Conservation (phyloP, 2,888 invertebrate species). For the Ichneumon xanthorius region DNA sequence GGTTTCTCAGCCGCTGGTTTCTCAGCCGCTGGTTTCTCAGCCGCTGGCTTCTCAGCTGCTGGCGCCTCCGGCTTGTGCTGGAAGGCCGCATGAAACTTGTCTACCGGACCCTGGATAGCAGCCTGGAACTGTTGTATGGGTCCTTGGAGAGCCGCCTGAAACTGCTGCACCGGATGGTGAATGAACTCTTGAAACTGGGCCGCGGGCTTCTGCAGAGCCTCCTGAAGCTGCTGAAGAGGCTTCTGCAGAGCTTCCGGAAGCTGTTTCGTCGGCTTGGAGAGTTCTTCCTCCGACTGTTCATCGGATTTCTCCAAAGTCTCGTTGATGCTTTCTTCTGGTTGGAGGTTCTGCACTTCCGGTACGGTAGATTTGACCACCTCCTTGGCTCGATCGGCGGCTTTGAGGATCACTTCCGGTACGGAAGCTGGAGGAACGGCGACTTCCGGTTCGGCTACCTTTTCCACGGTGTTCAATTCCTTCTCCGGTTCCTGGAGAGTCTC, state of each 20-base stretch:
- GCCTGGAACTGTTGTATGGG: conserved; percentile 10
- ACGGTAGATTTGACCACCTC: conserved; percentile 54
- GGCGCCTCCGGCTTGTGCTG: background rate
- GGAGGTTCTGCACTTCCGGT: conserved; percentile 34
- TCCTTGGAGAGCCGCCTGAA: conserved; percentile 25
- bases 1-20: background rate
- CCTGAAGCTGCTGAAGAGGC: conserved; percentile 19
- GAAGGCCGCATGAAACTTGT: background rate
- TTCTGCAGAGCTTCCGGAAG: conserved; percentile 39
- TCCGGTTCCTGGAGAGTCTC: conserved; percentile 60
- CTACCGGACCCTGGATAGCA: conserved; percentile 14
- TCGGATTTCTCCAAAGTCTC: conserved; percentile 17
- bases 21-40: background rate
- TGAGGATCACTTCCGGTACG: conserved; percentile 85
- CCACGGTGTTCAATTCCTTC: conserved; percentile 28
- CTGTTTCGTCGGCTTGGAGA: conserved; percentile 51
- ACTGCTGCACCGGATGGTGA: background rate
- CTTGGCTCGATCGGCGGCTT: conserved; percentile 80
- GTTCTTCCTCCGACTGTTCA: conserved; percentile 41
- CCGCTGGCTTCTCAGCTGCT: background rate
- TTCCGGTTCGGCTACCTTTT: conserved; percentile 16
- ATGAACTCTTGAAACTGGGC: conserved; percentile 25
- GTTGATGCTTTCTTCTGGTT: conserved; percentile 34
- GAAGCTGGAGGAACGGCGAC: conserved; percentile 67
- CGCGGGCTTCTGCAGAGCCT: background rate